Evolutionary conservation across 2,113 vertebrate genomes (phyloP).

Genomic region (Nycticebus coucang): DNA sequence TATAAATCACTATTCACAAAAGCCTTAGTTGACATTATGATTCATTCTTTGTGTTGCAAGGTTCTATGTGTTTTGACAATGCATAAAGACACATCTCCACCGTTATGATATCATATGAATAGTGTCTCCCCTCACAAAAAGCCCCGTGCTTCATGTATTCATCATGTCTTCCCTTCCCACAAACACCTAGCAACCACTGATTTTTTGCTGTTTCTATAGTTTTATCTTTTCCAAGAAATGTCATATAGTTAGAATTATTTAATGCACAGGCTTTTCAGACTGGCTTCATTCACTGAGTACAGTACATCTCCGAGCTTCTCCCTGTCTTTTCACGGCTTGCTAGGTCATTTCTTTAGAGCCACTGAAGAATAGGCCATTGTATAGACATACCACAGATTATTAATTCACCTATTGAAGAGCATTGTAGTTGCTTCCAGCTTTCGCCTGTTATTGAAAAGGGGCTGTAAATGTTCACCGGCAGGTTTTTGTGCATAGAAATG

Average conservation of each 20-base stretch:
- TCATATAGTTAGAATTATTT: background rate
- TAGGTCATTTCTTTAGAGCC: background rate
- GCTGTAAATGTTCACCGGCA: background rate
- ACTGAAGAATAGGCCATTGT: background rate
- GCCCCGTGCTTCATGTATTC: background rate
- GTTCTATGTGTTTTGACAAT: background rate
- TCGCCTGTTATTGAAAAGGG: background rate
- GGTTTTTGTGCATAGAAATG: background rate
- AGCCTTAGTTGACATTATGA: background rate
- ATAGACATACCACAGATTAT: background rate
- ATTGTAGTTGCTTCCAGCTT: background rate
- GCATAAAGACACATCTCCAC: background rate
- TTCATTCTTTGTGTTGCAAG: background rate
- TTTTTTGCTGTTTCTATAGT: background rate
- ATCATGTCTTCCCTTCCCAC: no score
- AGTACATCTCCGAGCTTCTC: background rate
- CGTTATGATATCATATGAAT: background rate
- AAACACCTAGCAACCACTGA: background rate
- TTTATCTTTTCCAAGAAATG: background rate
- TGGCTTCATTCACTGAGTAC: background rate
- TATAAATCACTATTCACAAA: background rate
- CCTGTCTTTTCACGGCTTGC: background rate
- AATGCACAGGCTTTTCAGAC: background rate
- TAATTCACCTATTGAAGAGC: background rate
- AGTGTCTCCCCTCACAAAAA: background rate